These are phyloP conservation scores for Ptilodon capucinus DNA, from an alignment of 2,888 invertebrate species.

Conservation along the genomic window DNA sequence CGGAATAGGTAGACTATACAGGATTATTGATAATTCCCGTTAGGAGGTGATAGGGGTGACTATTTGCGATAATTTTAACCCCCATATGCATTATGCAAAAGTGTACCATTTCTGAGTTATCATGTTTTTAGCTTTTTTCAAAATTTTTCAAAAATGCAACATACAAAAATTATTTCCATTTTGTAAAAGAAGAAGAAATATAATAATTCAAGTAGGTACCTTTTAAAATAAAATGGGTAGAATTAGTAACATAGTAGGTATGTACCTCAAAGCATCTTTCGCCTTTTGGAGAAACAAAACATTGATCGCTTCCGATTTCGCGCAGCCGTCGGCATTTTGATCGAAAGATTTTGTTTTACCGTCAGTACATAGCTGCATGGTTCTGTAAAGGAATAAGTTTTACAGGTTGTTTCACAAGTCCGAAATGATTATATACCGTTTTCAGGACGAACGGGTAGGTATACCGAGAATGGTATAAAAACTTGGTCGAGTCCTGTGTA, in stretches of 20 bases:
- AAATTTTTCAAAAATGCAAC: too few species aligned
- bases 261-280: slow-evolving; percentile 50
- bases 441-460: neutral
- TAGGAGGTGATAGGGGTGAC: too few species aligned
- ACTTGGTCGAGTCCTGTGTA: too few species aligned
- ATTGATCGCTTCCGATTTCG: slow-evolving; percentile 86
- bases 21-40: too few species aligned
- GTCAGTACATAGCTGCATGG: slow-evolving; percentile 83
- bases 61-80: too few species aligned
- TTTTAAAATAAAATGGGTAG: neutral
- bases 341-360: slow-evolving; percentile 94
- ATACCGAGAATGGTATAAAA: too few species aligned
- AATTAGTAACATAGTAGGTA: neutral
- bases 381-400: slow-evolving; percentile 30
- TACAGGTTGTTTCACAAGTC: neutral
- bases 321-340: slow-evolving; percentile 86
- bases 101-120: too few species aligned
- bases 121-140: too few species aligned
- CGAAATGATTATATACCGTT: neutral
- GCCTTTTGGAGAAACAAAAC: slow-evolving; percentile 86
- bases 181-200: neutral
- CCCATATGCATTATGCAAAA: too few species aligned
- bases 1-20: too few species aligned
- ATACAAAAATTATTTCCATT: too few species aligned
- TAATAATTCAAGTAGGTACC: neutral